Evolutionary conservation across 2,797 vertebrate species (phyloP), one percentile per base, ranked within the genome.

Genomic region (Lacerta agilis): DNA sequence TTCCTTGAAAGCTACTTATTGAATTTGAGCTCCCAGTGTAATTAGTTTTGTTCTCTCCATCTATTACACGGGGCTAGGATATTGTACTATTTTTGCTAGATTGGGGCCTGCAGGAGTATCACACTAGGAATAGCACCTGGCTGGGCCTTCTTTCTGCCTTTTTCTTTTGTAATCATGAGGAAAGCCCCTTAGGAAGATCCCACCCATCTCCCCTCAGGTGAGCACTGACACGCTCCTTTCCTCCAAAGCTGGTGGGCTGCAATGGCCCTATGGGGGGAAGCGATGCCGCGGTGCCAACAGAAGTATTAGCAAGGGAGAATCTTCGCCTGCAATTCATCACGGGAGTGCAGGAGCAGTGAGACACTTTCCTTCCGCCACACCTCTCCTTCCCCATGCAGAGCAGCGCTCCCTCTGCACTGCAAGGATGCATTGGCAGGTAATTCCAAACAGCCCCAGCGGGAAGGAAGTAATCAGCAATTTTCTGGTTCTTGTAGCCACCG

Each of bases 391-490:
- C 78, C 82, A 38, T 76, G 61, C 78, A 76, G 64, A 82, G 38
- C 29, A 69, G 43, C 27, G 33, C 64, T 82, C 82, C 67, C 67
- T 61, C 49, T 76, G 71, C 72, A 49, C 82, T 43, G 61, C 89
- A 64, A 82, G 86, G 82, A 87, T 81, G 83, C 89, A 85, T 84
- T 87, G 85, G 80, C 85, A 73, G 81, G 76, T 72, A 86, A 88
- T 87, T 82, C 80, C 36, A 73, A 75, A 8, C 69, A 67, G 76
- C 0, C 81, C 55, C 58, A 29, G 83, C 1, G 0, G 78, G 83
- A 83, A 79, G 66, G 17, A 18, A 85, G 77, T 69, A 76, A 69
- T 90, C 79, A 66, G 67, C 73, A 27, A 73, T 73, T 66, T 66
- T 75, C 89, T 13, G 61, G 2, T 0, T 0, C 27, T 79, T 81